These are phyloP conservation scores for Engraulis encrasicolus DNA, from an alignment of 2,113 vertebrate species.

Conservation along the genomic window DNA sequence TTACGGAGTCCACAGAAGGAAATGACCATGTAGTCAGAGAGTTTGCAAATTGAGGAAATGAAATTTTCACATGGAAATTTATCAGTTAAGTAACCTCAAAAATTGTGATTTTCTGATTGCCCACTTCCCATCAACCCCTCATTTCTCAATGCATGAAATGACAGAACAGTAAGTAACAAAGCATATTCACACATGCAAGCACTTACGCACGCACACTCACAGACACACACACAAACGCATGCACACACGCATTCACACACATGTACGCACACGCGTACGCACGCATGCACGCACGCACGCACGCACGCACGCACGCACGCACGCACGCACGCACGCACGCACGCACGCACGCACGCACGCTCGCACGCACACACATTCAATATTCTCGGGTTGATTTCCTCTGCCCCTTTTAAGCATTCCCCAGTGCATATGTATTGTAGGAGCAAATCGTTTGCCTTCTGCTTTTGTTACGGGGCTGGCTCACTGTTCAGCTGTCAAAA, in stretches of 20 bases:
- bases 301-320: neutral
- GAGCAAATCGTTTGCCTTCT: neutral
- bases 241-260: neutral
- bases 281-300: neutral
- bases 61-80: no score
- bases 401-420: neutral
- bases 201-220: neutral
- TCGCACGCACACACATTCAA: neutral
- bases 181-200: neutral
- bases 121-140: no score
- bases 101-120: no score
- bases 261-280: neutral
- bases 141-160: no score
- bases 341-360: neutral
- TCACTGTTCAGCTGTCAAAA: slow-evolving; percentile 25
- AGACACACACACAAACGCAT: no score
- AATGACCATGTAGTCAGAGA: no score
- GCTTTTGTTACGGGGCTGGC: neutral
- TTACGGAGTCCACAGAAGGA: no score
- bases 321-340: neutral
- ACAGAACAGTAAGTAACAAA: no score
- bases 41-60: no score
- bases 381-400: neutral
- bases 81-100: no score
- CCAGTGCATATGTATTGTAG: neutral